These are phyloP conservation scores for Nephrocerus scutellatus DNA, from an alignment of 2,888 invertebrate species.

Conservation along the genomic window DNA sequence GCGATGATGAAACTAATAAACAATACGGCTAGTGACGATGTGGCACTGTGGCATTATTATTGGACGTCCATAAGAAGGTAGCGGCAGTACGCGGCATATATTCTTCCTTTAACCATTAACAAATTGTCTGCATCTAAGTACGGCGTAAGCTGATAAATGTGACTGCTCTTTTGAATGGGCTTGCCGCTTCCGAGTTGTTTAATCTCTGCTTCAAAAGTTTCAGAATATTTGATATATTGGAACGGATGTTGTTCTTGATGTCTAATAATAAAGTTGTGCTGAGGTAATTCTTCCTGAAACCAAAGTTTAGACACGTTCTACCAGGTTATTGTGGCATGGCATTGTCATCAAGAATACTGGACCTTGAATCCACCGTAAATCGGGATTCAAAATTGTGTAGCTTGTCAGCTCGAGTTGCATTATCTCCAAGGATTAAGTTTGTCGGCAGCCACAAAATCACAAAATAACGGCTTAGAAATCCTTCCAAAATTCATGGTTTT, in stretches of 20 bases:
- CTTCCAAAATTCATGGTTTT: conserved; percentile 5
- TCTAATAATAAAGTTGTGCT: neutral
- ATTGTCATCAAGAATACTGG: too few species aligned
- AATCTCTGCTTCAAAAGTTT: conserved; percentile 7
- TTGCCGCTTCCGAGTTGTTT: too few species aligned
- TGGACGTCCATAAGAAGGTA: conserved; percentile 1
- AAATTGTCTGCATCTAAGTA: conserved; percentile 1
- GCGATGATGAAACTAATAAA: neutral
- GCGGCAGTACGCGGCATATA: conserved; percentile 4
- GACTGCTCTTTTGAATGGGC: too few species aligned
- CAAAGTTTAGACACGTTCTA: too few species aligned
- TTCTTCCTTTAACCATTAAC: neutral
- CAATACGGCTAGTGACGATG: neutral
- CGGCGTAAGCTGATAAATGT: conserved; percentile 8
- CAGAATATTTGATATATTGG: too few species aligned
- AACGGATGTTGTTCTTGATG: neutral
- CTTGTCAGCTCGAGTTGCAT: too few species aligned
- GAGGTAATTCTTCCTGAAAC: neutral
- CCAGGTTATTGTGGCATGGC: too few species aligned
- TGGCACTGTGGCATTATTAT: conserved; percentile 5
- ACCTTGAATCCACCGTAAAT: too few species aligned
- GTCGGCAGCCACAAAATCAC: too few species aligned
- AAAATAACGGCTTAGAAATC: conserved; percentile 11
- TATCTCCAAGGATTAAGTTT: too few species aligned
- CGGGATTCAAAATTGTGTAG: too few species aligned